Evolutionary conservation across 2,888 invertebrate genomes (phyloP).

Genomic region (Leucophenga maculata): DNA sequence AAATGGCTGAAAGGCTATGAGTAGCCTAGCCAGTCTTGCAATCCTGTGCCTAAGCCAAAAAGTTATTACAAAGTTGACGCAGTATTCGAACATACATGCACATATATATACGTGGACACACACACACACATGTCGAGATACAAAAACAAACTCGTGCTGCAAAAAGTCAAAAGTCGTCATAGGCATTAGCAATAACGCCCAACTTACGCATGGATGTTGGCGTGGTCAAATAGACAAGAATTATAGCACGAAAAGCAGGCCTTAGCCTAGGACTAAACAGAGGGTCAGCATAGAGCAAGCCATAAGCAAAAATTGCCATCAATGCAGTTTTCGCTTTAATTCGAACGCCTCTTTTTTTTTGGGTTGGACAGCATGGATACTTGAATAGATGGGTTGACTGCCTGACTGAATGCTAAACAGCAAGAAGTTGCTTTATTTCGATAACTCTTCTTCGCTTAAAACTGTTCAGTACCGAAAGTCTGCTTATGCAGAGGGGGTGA

Average conservation of each 20-base stretch:
- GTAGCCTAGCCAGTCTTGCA: neutral
- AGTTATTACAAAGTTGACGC: conserved; percentile 21
- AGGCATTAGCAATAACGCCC: neutral
- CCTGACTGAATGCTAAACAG: neutral
- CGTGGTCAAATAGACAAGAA: conserved; percentile 12
- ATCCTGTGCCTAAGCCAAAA: neutral
- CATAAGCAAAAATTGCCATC: conserved; percentile 5
- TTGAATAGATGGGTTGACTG: too few relatives aligned
- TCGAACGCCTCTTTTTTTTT: neutral
- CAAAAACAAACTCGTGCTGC: too few relatives aligned
- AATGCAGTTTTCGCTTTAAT: conserved; percentile 18
- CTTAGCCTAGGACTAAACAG: neutral
- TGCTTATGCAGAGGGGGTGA: too few relatives aligned
- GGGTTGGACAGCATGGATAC: too few relatives aligned
- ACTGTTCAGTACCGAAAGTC: too few relatives aligned
- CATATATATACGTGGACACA: neutral
- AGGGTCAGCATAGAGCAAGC: conserved; percentile 6
- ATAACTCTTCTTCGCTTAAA: neutral
- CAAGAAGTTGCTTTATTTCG: neutral
- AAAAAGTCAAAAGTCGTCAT: neutral
- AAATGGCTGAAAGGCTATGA: neutral
- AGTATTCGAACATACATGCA: neutral
- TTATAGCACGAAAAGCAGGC: conserved; percentile 9
- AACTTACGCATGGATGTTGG: conserved; percentile 5
- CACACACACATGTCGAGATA: too few relatives aligned